phyloP scores from a whole-genome alignment of 2,888 invertebrate species.

The Hydrotaea diabolus region DNA sequence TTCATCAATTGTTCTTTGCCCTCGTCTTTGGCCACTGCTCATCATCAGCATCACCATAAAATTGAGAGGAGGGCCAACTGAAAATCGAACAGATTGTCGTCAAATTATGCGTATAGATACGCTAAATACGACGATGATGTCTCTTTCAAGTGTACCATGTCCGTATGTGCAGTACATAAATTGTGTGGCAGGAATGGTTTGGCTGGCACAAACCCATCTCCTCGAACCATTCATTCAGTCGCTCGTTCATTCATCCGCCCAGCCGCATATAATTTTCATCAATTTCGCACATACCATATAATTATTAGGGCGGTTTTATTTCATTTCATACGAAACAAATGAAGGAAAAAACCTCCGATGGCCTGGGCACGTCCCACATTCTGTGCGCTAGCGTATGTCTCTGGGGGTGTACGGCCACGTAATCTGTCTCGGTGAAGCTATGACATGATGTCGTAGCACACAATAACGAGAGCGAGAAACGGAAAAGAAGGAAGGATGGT shows the following conservation, averaged over 20 bases:
- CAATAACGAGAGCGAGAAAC: neutral
- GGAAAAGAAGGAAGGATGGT: neutral
- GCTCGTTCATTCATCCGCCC: neutral
- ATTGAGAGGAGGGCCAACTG: conserved; percentile 19
- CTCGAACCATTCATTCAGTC: neutral
- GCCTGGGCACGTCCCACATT: conserved; percentile 41
- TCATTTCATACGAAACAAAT: conserved; percentile 19
- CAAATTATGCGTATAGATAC: conserved; percentile 67
- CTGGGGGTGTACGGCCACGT: conserved; percentile 49
- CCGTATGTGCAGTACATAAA: neutral
- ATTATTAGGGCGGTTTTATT: conserved; percentile 66
- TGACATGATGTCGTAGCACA: neutral
- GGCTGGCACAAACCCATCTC: neutral
- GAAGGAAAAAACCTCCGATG: conserved; percentile 17
- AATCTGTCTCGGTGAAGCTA: conserved; percentile 40
- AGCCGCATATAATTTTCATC: conserved; percentile 54
- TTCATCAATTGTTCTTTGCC: conserved; percentile 8
- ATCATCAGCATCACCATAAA: conserved; percentile 20
- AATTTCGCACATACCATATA: conserved; percentile 58
- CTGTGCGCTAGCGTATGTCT: conserved; percentile 26
- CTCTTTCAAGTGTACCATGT: conserved; percentile 36
- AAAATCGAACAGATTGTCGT: conserved; percentile 68
- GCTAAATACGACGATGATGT: conserved; percentile 56
- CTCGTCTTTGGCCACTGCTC: neutral
- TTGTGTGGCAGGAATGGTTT: neutral